Base-by-base conservation (phyloP, 2,113 vertebrate genomes). In the Dicerorhinus sumatrensis region DNA sequence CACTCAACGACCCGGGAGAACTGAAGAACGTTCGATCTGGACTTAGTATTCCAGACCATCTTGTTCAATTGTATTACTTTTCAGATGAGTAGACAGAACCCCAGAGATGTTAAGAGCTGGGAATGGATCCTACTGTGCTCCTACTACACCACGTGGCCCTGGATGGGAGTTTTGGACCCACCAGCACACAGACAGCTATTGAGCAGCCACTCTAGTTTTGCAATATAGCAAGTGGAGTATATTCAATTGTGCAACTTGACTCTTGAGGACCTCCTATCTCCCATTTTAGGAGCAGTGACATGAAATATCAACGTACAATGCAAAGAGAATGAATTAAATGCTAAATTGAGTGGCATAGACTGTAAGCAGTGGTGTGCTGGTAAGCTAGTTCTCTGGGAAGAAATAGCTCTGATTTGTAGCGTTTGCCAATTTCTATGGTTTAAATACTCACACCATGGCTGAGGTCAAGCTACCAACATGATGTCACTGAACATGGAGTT, bases 81-180 rank as follows among this genome's bases (percentile, higher is more conserved):
- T 65, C 20, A 73, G 29, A 39, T 65, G 56, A 58, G 12, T 7
- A 27, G 42, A 39, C 25, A 62, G 46, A 87, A 12, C 3, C 18
- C 20, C 58, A 94, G 56, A 69, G 25, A 46, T 42, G 21, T 23
- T 75, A 81, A 76, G 33, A 91, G 5, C 46, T 56, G 21, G 81
- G 33, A 54, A 62, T 62, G 25, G 21, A 20, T 13, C 7, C 10
- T 58, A 46, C 4, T 72, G 14, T 16, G 31, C 48, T 29, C 18
- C 16, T 46, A n/a, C 1, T 29, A 8, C 4, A 67, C 7, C 31
- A 33, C 0, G 5, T 85, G 9, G 17, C 17, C 33, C 4, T 0
- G n/a, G 25, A 0, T 65, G 8, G 33, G 9, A 62, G 4, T 17
- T 89, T 77, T 73, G 31, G 20, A 62, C 3, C 13, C 6, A 3